These are phyloP conservation scores for Pseudorhombus dupliciocellatus DNA, from an alignment of 2,113 vertebrate genomes.

Conservation along the genomic window DNA sequence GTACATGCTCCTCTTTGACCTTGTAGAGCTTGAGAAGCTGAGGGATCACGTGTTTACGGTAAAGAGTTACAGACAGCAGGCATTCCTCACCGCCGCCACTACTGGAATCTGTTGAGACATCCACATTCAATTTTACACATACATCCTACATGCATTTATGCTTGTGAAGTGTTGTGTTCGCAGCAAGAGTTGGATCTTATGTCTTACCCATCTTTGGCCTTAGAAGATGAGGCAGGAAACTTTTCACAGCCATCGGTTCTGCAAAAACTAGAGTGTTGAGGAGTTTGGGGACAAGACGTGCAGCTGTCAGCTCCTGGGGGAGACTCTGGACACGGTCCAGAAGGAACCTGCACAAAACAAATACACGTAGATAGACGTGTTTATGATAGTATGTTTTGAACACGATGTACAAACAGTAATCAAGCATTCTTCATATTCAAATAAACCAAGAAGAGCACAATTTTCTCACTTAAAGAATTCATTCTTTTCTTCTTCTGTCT, in stretches of 20 bases:
- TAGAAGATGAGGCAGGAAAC: conserved; percentile 96
- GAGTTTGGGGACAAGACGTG: conserved; percentile 91
- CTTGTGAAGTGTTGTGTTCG: no score
- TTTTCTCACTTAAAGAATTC: conserved; percentile 97
- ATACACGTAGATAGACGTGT: neutral
- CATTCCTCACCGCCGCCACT: conserved; percentile 79
- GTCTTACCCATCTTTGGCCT: conserved; percentile 90
- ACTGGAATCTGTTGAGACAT: conserved; percentile 75
- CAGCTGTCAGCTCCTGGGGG: conserved; percentile 90
- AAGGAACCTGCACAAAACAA: conserved; percentile 85
- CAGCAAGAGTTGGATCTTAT: neutral
- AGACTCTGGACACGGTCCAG: conserved; percentile 90
- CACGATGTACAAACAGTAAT: neutral
- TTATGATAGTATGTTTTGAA: neutral
- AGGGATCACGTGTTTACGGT: conserved; percentile 89
- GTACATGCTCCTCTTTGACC: conserved; percentile 93
- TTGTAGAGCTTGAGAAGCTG: conserved; percentile 92
- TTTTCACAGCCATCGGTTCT: conserved; percentile 96
- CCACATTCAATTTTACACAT: neutral
- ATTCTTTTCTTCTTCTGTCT: conserved; percentile 96
- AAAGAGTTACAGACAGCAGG: conserved; percentile 88
- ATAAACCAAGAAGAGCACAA: neutral
- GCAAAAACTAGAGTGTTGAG: conserved; percentile 95
- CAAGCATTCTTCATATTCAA: neutral
- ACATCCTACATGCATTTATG: no score